Evolutionary conservation across 1,140 invertebrate species (phyloP), one percentile per base, ranked within the genome.

Genomic region (Neoseiulus cucumeris): DNA sequence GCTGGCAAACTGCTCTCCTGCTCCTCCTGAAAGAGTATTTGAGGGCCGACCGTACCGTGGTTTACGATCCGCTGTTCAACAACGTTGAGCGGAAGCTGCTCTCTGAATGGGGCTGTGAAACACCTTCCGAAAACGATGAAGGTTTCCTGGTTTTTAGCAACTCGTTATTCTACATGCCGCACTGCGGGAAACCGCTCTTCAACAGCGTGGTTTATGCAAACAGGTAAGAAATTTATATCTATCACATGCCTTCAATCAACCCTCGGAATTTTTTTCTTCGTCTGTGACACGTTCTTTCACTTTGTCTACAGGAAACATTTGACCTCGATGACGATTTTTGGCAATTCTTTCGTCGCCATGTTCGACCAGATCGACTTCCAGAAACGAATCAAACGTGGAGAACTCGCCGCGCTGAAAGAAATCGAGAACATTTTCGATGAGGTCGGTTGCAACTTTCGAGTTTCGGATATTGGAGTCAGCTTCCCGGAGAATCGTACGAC

Each of bases 111-210:
- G 51, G 51, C 14, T 17, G 25, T 59, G 22, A 17, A 25, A 59
- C 9, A 1, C 51, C 33, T 25, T 9, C 25, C 51, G 51, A 59
- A 59, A 59, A 59, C 9, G 22, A 59, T 25, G 51, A 59, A 9
- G 51, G 51, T 25, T 33, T 25, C 33, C 51, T 59, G 12, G 9
- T 33, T 33, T 59, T 59, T 59, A 33, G 25, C 33, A 20, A 33
- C 17, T 29, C 22, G 51, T 33, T 59, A 33, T 59, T 59, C 51
- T 59, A 29, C 33, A 59, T 59, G 51, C 51, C 51, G 17, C 51
- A 59, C 22, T 59, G 51, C 22, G 51, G 51, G 2, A 59, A 33
- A 59, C 51, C 51, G 14, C 51, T 59, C 5, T 59, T 59, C 22
- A 25, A 59, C 33, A 59, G 51, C 22, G 51, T 59, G 25, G 25